Conservation (phyloP, 2,888 invertebrate genomes). For the Drosophila birchii region DNA sequence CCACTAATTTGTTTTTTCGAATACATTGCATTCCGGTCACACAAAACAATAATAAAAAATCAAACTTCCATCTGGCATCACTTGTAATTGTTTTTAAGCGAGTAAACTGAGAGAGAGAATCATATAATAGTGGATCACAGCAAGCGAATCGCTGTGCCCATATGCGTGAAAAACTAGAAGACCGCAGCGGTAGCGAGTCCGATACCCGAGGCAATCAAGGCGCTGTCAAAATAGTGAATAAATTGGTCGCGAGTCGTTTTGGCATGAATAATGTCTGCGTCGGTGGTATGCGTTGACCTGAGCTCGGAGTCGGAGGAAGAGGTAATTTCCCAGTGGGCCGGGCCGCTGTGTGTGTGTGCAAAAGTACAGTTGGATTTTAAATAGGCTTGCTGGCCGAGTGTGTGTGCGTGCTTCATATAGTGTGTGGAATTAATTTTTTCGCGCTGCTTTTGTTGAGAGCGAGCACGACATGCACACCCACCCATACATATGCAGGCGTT, state of each 20-base stretch:
- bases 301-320: conserved; percentile 84
- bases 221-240: conserved; percentile 44
- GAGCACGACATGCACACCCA: conserved; percentile 41
- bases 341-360: conserved; percentile 54
- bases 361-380: conserved; percentile 76
- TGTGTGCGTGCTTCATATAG: conserved; percentile 54
- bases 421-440: conserved; percentile 60
- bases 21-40: no score
- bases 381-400: conserved; percentile 50
- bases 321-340: conserved; percentile 71
- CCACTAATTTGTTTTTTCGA: no score
- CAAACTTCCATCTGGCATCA: no score
- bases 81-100: conserved; percentile 14
- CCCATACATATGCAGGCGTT: conserved; percentile 30
- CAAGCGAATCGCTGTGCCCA: conserved; percentile 51
- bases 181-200: conserved; percentile 55
- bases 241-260: conserved; percentile 40
- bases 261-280: conserved; percentile 63
- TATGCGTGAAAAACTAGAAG: conserved; percentile 61
- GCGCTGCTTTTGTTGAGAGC: conserved; percentile 66
- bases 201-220: conserved; percentile 39
- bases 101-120: conserved; percentile 16
- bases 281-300: conserved; percentile 83
- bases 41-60: no score
- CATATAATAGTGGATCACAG: conserved; percentile 28